Evolutionary conservation across 2,888 invertebrate species (phyloP).

Genomic region (Lasioglossum vierecki): DNA sequence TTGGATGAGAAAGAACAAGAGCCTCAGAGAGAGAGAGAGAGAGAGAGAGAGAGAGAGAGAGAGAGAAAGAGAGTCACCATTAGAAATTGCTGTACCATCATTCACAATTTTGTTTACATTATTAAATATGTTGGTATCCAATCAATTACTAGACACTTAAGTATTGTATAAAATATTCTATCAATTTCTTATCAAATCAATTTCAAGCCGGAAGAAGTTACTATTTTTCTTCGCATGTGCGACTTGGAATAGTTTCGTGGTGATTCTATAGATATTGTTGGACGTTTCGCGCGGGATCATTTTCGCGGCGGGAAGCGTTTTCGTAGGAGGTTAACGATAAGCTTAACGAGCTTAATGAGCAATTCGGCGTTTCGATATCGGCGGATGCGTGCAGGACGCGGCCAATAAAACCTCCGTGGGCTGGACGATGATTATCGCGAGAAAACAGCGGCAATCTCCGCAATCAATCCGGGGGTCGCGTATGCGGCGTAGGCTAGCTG

Average conservation of each 20-base stretch:
- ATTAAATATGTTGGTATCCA: no score
- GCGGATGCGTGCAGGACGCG: constrained; percentile 28
- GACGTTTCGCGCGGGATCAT: neutral
- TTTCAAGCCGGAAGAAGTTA: no score
- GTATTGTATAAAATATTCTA: no score
- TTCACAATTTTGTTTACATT: no score
- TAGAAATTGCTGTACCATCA: no score
- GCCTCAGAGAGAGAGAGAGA: no score
- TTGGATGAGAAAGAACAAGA: no score
- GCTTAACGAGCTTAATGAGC: constrained; percentile 61
- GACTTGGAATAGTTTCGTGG: neutral
- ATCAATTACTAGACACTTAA: no score
- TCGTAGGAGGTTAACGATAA: constrained; percentile 36
- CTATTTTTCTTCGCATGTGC: neutral
- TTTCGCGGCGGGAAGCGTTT: neutral
- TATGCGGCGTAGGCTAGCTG: constrained; percentile 42
- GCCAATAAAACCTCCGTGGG: constrained; percentile 60
- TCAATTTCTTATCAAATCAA: no score
- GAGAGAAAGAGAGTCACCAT: no score
- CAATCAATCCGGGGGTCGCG: constrained; percentile 58
- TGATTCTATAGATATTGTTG: neutral
- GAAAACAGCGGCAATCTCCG: constrained; percentile 67
- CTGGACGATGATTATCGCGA: constrained; percentile 64
- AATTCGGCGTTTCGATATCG: constrained; percentile 58
- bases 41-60: no score